Base-by-base conservation (phyloP, 2,113 vertebrate genomes). In the Furnarius figulus region DNA sequence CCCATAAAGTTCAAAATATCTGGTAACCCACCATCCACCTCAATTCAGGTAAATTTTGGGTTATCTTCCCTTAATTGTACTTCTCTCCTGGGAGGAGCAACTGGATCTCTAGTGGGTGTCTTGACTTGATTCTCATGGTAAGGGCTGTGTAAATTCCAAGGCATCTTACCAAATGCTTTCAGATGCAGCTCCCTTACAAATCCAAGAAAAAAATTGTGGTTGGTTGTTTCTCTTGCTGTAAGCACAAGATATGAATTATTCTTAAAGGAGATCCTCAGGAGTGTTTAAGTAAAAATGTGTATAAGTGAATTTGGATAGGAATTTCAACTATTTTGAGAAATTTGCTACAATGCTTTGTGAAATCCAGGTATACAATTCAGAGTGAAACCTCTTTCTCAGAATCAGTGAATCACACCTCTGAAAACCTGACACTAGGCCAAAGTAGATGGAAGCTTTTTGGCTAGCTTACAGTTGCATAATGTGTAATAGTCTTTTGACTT, bases 301-400 rank as follows among this genome's bases (percentile, higher is more conserved):
- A 2, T 67, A 80, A 87, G 27, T 52, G 23, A 95, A 39, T 79
- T 83, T 87, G 85, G 85, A 77, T 9, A 91, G 55, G 76, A 95
- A 92, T 68, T 76, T 93, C 67, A 91, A 85, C 44, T 65, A 21
- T 87, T 95, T 88, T 79, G 37, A 90, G 83, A 86, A 94, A 77
- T 44, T 44, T 94, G 68, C 80, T 4, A 28, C 6, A n/a, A 79
- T 85, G 35, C 87, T 94, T 93, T 91, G 30, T 61, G 79, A 95
- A 94, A 96, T 84, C 67, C 63, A 83, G 42, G 50, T 85, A 49
- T 14, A 66, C 21, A 87, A 58, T 70, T 89, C 73, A 93, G 70
- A 56, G 33, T 53, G 70, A 96, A 96, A 94, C 10, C 7, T 80
- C 71, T 55, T 92, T 90, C 68, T 93, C 73, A 65, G 85, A 81